Base-by-base conservation (phyloP, 2,888 invertebrate genomes). In the Hipparchia sbordonii region DNA sequence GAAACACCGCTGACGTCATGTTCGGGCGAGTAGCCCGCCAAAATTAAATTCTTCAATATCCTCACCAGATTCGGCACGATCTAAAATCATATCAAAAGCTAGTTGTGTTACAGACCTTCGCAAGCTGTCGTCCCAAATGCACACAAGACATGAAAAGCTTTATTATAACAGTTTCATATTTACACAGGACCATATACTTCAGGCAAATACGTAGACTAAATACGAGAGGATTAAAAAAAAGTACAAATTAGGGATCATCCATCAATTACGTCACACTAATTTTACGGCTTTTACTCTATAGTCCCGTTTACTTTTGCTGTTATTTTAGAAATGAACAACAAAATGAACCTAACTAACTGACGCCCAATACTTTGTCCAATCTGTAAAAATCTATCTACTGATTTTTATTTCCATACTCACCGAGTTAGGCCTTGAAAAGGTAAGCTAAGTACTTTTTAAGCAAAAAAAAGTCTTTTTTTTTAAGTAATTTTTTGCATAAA, bases 1-100 rank as follows among this genome's bases (percentile, higher is more conserved):
- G 99, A 99, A 62, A 99, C 99, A 45, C 99, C 99, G 77, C 99
- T 99, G 63, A 99, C 99, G 91, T 99, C 99, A 89, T 99, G 99
- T 87, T 99, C 99, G 10, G 99, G 99, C 51, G 99, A 99, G 93
- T 99, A 99, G 46, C 99, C 99, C 71, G 99, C 98, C 94, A 99
- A 95, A 81, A 99, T 99, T 79, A 99, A 95, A 91, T 99, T 99
- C 94, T 99, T 99, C 89, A 99, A 93, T 89, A 99, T 99, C 85
- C 99, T 96, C 83, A 99, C 99, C 91, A 99, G 95, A 91, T 99
- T 99, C 74, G 99, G 99, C 81, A 99, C 99, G 90, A 99, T 97
- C 99, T 99, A 95, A 54, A 69, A 77, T 23, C 33, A 52, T 5
- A 68, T 8, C 6, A 51, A 13, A 51, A 67, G 23, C 13, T 33